Percentiles rank a stretch among this genome's conserved stretches.
Evolutionary conservation across 1,140 invertebrate species (phyloP).

Genomic region (Doryteuthis pealeii): DNA sequence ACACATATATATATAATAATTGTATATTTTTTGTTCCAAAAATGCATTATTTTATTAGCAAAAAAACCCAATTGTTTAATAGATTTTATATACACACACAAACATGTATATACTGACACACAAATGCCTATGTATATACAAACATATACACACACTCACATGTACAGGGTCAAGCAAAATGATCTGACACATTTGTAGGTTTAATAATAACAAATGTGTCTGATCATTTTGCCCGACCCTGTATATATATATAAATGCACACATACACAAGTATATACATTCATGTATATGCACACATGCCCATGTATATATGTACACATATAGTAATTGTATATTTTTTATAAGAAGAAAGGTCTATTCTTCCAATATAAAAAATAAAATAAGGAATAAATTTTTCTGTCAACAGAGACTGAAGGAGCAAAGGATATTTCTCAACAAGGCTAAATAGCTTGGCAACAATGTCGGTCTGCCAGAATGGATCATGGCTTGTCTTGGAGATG

Average conservation of each 20-base stretch:
- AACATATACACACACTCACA: not conserved
- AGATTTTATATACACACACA: too few relatives aligned
- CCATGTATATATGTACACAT: not conserved
- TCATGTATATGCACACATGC: not conserved
- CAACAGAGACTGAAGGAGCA: not conserved
- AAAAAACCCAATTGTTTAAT: too few relatives aligned
- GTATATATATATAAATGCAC: too few relatives aligned
- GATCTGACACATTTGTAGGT: too few relatives aligned
- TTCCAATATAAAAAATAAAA: not conserved
- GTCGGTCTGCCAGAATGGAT: conserved; percentile 10
- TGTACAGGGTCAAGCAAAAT: too few relatives aligned
- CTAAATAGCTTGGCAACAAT: conserved; percentile 8
- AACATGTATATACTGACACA: not conserved
- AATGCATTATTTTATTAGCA: too few relatives aligned
- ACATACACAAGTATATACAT: not conserved
- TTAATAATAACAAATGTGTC: too few relatives aligned
- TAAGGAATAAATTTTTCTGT: too few relatives aligned
- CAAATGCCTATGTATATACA: not conserved
- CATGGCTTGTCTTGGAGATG: conserved; percentile 18
- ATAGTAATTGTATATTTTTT: too few relatives aligned
- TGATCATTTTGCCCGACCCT: too few relatives aligned
- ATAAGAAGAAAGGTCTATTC: not conserved
- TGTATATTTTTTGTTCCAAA: too few relatives aligned
- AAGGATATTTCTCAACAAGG: conserved; percentile 12
- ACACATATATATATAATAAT: too few relatives aligned